Percentiles rank a stretch among this genome's conserved stretches.
Evolutionary conservation across 2,888 invertebrate species (phyloP).

Genomic region (Oeneis ivallda): DNA sequence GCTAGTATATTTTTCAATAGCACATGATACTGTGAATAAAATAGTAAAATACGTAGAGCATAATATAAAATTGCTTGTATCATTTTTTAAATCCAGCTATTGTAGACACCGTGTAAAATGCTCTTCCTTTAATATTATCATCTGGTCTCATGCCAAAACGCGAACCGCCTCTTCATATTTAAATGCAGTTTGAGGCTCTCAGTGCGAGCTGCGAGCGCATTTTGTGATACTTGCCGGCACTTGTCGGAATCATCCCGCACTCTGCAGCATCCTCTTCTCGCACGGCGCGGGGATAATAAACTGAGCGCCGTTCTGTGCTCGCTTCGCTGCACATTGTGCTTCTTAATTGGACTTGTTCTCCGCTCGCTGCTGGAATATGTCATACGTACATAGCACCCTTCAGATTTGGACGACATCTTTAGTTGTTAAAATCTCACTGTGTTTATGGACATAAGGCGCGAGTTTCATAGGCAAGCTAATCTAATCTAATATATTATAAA

Average conservation of each 20-base stretch:
- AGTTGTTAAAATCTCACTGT: too few relatives aligned
- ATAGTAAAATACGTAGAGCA: too few relatives aligned
- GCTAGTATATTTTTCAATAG: too few relatives aligned
- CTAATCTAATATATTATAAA: too few relatives aligned
- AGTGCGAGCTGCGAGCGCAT: neutral
- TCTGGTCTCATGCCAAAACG: neutral
- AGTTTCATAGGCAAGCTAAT: too few relatives aligned
- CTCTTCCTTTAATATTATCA: neutral
- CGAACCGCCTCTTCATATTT: neutral
- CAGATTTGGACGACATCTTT: too few relatives aligned
- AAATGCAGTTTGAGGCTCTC: neutral
- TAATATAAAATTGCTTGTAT: too few relatives aligned
- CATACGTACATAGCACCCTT: neutral
- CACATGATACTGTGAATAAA: too few relatives aligned
- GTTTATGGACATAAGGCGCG: too few relatives aligned
- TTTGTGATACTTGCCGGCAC: conserved; percentile 2
- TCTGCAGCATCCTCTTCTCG: neutral
- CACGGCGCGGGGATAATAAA: neutral
- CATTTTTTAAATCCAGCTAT: too few relatives aligned
- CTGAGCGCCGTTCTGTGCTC: neutral
- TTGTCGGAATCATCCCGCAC: neutral
- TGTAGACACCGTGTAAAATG: neutral
- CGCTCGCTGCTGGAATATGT: neutral
- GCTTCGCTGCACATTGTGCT: conserved; percentile 6
- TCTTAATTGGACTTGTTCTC: neutral